Percentiles rank a stretch among this genome's conserved stretches.
Evolutionary conservation across 2,797 vertebrate genomes (phyloP).

Genomic region (Malurus splendens): DNA sequence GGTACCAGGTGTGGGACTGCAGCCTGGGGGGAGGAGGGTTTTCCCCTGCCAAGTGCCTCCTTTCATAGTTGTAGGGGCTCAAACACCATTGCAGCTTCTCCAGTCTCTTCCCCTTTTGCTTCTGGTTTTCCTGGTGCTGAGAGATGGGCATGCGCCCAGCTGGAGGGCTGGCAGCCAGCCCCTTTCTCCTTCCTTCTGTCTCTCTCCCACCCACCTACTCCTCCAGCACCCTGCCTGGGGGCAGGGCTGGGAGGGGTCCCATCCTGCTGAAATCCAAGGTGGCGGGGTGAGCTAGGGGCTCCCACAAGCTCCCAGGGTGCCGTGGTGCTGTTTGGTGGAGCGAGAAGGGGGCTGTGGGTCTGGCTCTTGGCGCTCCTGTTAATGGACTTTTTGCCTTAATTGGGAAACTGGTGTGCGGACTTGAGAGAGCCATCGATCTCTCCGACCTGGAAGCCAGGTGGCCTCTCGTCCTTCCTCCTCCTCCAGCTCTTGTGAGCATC

Average conservation of each 20-base stretch:
- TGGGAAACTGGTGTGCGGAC: conserved; percentile 24
- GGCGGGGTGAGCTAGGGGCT: neutral
- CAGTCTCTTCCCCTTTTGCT: conserved; percentile 43
- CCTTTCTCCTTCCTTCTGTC: conserved; percentile 56
- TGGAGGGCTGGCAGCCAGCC: conserved; percentile 34
- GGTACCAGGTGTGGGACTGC: neutral
- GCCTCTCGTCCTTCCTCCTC: conserved; percentile 53
- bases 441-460: conserved; percentile 68
- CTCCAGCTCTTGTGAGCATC: conserved; percentile 64
- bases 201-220: conserved; percentile 38
- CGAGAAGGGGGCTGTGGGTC: conserved; percentile 17
- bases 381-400: conserved; percentile 42
- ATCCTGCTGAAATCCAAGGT: neutral
- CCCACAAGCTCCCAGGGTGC: neutral
- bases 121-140: conserved; percentile 44
- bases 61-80: neutral
- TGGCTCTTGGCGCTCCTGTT: conserved; percentile 11
- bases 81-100: conserved; percentile 9
- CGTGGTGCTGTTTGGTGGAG: conserved; percentile 19
- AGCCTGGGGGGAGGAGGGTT: neutral
- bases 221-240: conserved; percentile 1
- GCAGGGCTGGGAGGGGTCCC: neutral
- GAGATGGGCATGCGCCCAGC: conserved; percentile 12
- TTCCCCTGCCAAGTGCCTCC: neutral
- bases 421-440: conserved; percentile 53